These are phyloP conservation scores for Lacerta bilineata DNA, from an alignment of 2,797 vertebrate genomes.

Conservation along the genomic window DNA sequence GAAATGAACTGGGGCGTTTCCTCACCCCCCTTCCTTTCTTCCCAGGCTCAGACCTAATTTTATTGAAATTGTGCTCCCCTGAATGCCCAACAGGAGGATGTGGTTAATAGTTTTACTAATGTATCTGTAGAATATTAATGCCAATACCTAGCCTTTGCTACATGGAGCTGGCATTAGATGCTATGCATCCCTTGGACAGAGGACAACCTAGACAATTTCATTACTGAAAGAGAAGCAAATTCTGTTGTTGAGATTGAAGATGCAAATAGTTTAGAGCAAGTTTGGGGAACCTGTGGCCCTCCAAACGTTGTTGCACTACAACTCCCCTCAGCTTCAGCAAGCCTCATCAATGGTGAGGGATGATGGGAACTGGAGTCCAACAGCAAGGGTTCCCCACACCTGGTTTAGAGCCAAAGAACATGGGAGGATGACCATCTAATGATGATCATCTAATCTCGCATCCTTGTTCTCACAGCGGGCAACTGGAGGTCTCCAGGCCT, in stretches of 20 bases:
- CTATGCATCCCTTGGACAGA: not conserved
- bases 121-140: not conserved
- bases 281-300: no score
- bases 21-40: not conserved
- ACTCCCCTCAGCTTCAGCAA: no score
- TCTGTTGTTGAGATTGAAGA: not conserved
- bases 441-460: no score
- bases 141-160: not conserved
- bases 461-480: no score
- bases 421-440: no score
- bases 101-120: not conserved
- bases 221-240: no score
- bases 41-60: not conserved
- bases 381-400: no score
- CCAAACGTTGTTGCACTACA: no score
- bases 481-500: no score
- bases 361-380: no score
- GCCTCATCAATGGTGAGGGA: no score
- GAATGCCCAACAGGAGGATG: not conserved
- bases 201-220: not conserved
- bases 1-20: accelerated
- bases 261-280: not conserved
- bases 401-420: no score
- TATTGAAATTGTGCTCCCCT: conserved; percentile 15
- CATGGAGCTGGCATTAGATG: not conserved